Percentiles rank a stretch among this genome's conserved stretches.
phyloP scores from a whole-genome alignment of 1,140 invertebrate genomes.

The Glossosoma conforme region DNA sequence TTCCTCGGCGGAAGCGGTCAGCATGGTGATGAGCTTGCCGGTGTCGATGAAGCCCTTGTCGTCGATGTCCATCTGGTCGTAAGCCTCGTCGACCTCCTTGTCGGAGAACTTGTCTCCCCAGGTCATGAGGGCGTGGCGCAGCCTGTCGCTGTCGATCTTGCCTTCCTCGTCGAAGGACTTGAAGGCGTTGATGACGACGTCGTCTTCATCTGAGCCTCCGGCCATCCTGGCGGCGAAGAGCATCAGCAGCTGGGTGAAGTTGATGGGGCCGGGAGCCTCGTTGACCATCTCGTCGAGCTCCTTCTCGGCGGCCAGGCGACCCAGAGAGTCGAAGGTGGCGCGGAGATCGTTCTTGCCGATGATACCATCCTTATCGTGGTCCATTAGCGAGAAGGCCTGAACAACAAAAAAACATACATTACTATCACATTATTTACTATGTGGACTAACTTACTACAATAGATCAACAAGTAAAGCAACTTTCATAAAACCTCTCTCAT shows the following conservation, averaged over 20 bases:
- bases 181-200: slow-evolving; percentile 92
- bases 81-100: slow-evolving; percentile 91
- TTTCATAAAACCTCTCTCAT: too few relatives aligned
- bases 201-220: slow-evolving; percentile 84
- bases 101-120: slow-evolving; percentile 95
- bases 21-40: slow-evolving; percentile 76
- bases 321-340: slow-evolving; percentile 91
- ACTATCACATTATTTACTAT: too few relatives aligned
- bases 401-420: slow-evolving; percentile 35
- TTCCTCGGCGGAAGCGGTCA: slow-evolving; percentile 77
- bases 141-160: slow-evolving; percentile 82
- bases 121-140: slow-evolving; percentile 90
- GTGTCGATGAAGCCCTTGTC: slow-evolving; percentile 92
- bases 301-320: slow-evolving; percentile 83
- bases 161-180: slow-evolving; percentile 90
- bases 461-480: too few relatives aligned
- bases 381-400: slow-evolving; percentile 96
- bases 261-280: slow-evolving; percentile 88
- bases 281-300: slow-evolving; percentile 87
- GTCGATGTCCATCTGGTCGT: slow-evolving; percentile 92
- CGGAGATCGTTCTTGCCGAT: slow-evolving; percentile 94
- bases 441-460: too few relatives aligned
- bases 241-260: slow-evolving; percentile 90
- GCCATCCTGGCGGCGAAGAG: slow-evolving; percentile 88
- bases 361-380: slow-evolving; percentile 97